phyloP scores from a whole-genome alignment of 2,113 vertebrate species.

The Corythornis vintsioides region DNA sequence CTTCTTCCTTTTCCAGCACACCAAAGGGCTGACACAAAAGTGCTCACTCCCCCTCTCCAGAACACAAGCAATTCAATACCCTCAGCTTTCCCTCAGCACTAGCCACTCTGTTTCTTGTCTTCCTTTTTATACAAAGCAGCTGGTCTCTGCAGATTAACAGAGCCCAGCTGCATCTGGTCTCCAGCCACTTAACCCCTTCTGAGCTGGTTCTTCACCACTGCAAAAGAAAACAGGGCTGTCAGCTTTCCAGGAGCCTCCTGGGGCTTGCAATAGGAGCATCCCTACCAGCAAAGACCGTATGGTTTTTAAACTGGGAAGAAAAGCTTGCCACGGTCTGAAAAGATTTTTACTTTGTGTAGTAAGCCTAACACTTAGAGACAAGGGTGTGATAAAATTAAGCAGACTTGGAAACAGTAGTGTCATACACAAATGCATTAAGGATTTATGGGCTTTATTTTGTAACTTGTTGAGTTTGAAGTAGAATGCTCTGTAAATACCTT shows the following conservation, averaged over 20 bases:
- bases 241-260: neutral
- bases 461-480: neutral
- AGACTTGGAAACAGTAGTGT: neutral
- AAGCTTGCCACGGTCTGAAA: neutral
- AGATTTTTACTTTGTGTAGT: neutral
- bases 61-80: conserved; percentile 47
- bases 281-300: neutral
- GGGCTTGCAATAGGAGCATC: neutral
- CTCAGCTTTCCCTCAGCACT: conserved; percentile 27
- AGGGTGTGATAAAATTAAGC: neutral
- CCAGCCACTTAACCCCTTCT: conserved; percentile 64
- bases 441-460: neutral
- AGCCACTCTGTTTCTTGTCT: conserved; percentile 55
- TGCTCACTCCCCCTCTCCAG: neutral
- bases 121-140: conserved; percentile 67
- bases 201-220: neutral
- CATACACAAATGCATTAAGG: neutral
- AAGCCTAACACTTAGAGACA: neutral
- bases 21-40: neutral
- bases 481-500: neutral
- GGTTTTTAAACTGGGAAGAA: neutral
- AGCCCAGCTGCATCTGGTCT: conserved; percentile 60
- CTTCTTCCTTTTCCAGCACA: conserved; percentile 38
- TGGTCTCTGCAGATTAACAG: conserved; percentile 67
- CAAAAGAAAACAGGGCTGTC: neutral